Percentiles rank a stretch among this genome's conserved stretches.
Evolutionary conservation across 1,140 invertebrate species (phyloP).

Genomic region (Bombus turneri): DNA sequence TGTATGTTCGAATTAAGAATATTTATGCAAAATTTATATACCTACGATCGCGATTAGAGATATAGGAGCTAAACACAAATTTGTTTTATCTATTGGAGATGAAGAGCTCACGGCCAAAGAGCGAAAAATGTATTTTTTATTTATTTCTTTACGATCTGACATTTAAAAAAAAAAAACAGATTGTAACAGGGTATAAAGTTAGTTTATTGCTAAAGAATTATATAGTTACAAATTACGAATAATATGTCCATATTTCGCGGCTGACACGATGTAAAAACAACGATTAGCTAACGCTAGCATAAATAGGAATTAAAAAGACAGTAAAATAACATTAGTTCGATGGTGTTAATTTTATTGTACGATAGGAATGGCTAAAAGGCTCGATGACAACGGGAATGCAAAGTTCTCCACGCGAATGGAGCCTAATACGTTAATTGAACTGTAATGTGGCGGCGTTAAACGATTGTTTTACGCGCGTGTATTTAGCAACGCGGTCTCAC

Average conservation of each 20-base stretch:
- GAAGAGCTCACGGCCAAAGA: too few relatives aligned
- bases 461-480: constrained; percentile 7
- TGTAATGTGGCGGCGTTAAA: constrained; percentile 7
- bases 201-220: neutral
- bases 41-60: too few relatives aligned
- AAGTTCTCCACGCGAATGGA: neutral
- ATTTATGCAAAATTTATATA: too few relatives aligned
- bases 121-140: too few relatives aligned
- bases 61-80: too few relatives aligned
- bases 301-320: neutral
- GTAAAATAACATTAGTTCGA: neutral
- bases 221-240: neutral
- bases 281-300: neutral
- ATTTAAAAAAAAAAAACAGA: neutral
- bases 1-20: too few relatives aligned
- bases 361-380: too few relatives aligned
- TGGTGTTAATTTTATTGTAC: neutral
- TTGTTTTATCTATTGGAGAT: too few relatives aligned
- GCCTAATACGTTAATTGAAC: constrained; percentile 8
- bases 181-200: neutral
- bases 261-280: neutral
- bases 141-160: too few relatives aligned
- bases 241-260: too few relatives aligned
- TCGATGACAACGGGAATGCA: neutral
- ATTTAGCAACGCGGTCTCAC: neutral